phyloP scores from a whole-genome alignment of 2,113 vertebrate genomes.

The Butorides virescens region DNA sequence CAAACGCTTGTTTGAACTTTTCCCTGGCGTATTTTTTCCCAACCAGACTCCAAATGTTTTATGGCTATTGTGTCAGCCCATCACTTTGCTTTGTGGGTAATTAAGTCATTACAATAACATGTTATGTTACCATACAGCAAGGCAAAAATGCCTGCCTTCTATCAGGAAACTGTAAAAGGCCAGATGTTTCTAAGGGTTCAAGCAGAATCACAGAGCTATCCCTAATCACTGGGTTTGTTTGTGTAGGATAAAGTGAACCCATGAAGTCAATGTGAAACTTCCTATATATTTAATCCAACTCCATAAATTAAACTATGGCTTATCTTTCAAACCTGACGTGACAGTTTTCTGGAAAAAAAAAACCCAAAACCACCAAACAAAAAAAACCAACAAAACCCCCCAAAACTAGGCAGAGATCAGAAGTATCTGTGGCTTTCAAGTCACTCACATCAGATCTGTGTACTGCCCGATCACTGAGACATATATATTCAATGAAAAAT shows the following conservation, averaged over 20 bases:
- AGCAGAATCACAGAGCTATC: neutral
- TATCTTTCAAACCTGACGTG: neutral
- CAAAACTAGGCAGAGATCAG: neutral
- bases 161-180: constrained; percentile 6
- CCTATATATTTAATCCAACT: neutral
- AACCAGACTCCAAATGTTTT: neutral
- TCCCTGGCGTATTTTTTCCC: neutral
- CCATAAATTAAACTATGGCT: neutral
- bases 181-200: constrained; percentile 12
- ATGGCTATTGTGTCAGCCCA: neutral
- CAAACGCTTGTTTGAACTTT: neutral
- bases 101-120: constrained; percentile 28
- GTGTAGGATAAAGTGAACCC: neutral
- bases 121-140: neutral
- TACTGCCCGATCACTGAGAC: neutral
- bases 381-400: too few relatives aligned
- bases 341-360: neutral
- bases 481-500: neutral
- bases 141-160: constrained; percentile 15
- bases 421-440: neutral
- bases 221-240: neutral
- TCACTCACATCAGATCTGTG: neutral
- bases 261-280: neutral
- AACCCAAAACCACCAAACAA: too few relatives aligned
- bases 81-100: neutral